phyloP scores from a whole-genome alignment of 2,797 vertebrate species.

The Aselliscus stoliczkanus region DNA sequence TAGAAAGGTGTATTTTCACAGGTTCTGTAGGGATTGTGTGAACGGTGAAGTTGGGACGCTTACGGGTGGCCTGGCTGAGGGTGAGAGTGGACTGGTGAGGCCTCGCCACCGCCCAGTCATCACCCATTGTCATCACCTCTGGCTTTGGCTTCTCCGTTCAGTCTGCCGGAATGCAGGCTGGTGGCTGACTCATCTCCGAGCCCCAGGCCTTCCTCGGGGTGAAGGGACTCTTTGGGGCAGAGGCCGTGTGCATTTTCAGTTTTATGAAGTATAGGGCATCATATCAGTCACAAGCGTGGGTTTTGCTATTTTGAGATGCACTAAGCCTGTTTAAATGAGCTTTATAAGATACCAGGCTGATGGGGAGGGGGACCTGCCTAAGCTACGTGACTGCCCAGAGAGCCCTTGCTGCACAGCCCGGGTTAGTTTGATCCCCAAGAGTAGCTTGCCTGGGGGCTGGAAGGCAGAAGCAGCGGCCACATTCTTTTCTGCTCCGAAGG shows the following conservation, averaged over 20 bases:
- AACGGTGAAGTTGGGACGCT: not conserved
- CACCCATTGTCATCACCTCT: too few species aligned
- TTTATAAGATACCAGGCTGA: accelerated
- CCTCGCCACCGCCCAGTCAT: accelerated
- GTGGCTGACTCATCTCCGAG: not conserved
- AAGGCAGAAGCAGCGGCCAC: accelerated
- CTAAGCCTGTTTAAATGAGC: too few species aligned
- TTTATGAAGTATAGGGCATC: accelerated
- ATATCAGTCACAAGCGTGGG: accelerated
- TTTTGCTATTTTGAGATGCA: not conserved
- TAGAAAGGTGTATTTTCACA: not conserved
- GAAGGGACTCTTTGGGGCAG: too few species aligned
- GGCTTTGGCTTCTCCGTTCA: accelerated
- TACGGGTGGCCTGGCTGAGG: not conserved
- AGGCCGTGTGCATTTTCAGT: accelerated
- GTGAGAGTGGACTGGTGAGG: accelerated
- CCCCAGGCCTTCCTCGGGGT: not conserved
- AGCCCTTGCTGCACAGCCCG: not conserved
- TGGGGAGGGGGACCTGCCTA: not conserved
- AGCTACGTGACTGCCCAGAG: accelerated
- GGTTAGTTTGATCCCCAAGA: not conserved
- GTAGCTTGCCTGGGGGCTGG: accelerated
- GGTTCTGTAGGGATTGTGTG: not conserved
- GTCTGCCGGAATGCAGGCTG: accelerated
- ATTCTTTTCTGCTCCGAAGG: not conserved